Evolutionary conservation across 2,113 vertebrate species (phyloP), one percentile per base, ranked within the genome.

Genomic region (Gambusia affinis): DNA sequence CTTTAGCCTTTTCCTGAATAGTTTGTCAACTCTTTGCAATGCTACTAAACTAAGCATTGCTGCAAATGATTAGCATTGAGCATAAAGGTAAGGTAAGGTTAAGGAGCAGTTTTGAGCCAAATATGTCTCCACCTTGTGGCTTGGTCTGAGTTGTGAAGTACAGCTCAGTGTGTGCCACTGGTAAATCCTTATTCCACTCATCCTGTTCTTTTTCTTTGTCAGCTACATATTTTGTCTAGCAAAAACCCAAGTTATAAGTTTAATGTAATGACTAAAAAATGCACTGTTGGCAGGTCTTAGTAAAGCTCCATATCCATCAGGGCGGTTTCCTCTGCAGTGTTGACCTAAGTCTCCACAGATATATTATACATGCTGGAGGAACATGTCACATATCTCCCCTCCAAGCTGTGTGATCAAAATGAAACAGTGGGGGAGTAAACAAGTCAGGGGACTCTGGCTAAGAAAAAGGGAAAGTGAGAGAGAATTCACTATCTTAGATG

Each of bases 261-360:
- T 31, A 91, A 91, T 89, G 82, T 88, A 89, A 91, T 83, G 72
- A 82, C 62, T 80, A 39, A 90, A 85, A 87, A 85, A 89, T 90
- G 88, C 72, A 63, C 24, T 67, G 73, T 30, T 92, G 84, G 84
- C 88, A 76, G 72, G 78, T 65, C 31, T 7, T 6, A 67, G 80
- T 33, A 65, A 83, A 80, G 89, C 83, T 87, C 88, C 78, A 84
- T 88, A 88, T 91, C 82, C 87, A 80, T 87, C 78, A 88, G 88
- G 91, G 91, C 83, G 87, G 88, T 90, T 71, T 90, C 89, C 73
- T 72, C 64, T 73, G 73, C 65, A 76, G 70, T 77, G 57, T 64
- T 81, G 76, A 79, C 76, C 76, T 80, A 84, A 87, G 80, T 88
- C 89, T 82, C 85, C 33, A 42, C 80, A 84, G 89, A 91, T 91